Evolutionary conservation across 1,140 invertebrate species (phyloP), one percentile per base, ranked within the genome.

Genomic region (Trachymyrmex cornetzi): DNA sequence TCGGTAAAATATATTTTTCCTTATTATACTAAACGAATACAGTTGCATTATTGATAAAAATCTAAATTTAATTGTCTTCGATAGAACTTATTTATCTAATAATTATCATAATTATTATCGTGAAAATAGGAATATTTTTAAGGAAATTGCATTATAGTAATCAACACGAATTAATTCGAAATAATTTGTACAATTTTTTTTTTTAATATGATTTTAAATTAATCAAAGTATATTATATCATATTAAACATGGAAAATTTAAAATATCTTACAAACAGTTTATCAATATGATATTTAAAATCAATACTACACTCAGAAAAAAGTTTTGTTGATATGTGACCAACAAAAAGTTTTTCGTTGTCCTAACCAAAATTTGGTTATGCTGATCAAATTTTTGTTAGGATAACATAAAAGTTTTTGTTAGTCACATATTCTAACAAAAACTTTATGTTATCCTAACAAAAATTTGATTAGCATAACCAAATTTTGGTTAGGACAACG

Each of bases 221-320:
- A 4, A 34, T 66, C 6, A 30, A 2, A 59, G 2, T 16, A 22
- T 30, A 53, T 4, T 1, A 22, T 66, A 22, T 66, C 6, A 38
- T 75, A 38, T 19, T 3, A 4, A 44, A 77, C 0, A 27, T n/a
- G 5, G 19, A 34, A 53, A 80, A n/a, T 79, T 22, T 53, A 6
- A 14, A 66, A 5, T 5, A 44, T 72, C 14, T 27, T 16, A 7
- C 9, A 27, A 61, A 19, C 50, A 44, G 19, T 57, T 59, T 5
- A 72, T 72, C 22, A 34, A 38, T n/a, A 59, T 38, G 44, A 16
- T 34, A 79, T 44, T 30, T 44, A 55, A 53, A n/a, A n/a, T n/a
- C n/a, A n/a, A n/a, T n/a, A n/a, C n/a, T n/a, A n/a, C n/a, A n/a
- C n/a, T n/a, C n/a, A n/a, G n/a, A n/a, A n/a, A n/a, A n/a, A n/a